Evolutionary conservation across 2,888 invertebrate species (phyloP), one percentile per base, ranked within the genome.

Genomic region (Macaria liturata): DNA sequence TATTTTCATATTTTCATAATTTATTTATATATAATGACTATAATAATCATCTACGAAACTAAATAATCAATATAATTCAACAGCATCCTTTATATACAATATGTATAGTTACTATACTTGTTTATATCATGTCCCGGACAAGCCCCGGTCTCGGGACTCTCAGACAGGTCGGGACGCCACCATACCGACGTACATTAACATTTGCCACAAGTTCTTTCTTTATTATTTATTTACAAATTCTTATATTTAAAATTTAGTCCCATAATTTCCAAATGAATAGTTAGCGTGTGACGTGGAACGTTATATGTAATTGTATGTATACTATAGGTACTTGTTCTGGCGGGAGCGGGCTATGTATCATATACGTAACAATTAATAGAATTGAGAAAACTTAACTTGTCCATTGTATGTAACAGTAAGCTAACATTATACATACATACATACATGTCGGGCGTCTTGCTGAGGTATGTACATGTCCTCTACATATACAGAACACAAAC

Each of bases 61-160:
- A 91, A 91, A 91, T 89, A 89, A 66, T 66, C 62, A 66, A 85
- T 91, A 90, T 86, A 88, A 83, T 88, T 88, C 85, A 91, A 91
- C 91, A 91, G 91, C 88, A 83, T 90, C 83, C 82, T 75, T 84
- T 91, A 89, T 91, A 87, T 91, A 91, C 91, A 91, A 84, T 88
- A 88, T 90, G 84, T 90, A 91, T 89, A 90, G 75, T 83, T 86
- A 84, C 71, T 83, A 67, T 78, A 79, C 55, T 80, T 81, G 67
- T 75, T 78, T 56, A 74, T 71, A 74, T 59, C 44, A 65, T 72
- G 71, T 78, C 49, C 72, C 75, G 34, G 34, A 37, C 20, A 20
- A 20, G 20, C 20, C 20, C 20, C 20, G 20, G 20, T 20, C 20
- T 2, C 20, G 20, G 20, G 20, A 20, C 20, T 20, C 20, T 1